phyloP scores from a whole-genome alignment of 2,113 vertebrate species.

The Acinonyx jubatus region DNA sequence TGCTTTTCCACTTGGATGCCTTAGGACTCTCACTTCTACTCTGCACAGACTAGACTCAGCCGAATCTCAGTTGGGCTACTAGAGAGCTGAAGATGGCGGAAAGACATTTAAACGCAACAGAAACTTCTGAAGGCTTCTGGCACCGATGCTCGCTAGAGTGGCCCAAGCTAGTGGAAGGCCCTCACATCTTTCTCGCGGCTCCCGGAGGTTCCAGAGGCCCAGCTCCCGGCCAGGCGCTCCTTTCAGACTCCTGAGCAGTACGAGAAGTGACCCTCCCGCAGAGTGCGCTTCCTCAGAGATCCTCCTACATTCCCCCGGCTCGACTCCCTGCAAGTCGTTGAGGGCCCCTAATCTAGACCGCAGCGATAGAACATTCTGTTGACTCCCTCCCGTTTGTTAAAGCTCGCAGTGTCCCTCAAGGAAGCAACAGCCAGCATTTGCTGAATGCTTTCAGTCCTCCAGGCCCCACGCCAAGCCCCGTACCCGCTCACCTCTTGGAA shows the following conservation, averaged over 20 bases:
- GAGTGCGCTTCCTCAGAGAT: no score
- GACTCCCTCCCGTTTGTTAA: neutral
- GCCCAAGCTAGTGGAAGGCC: neutral
- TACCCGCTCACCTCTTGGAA: fast-evolving
- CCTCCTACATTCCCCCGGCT: neutral
- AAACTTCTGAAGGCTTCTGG: neutral
- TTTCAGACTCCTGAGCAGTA: neutral
- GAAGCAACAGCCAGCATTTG: neutral
- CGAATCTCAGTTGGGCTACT: neutral
- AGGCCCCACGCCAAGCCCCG: neutral
- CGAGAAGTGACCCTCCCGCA: neutral
- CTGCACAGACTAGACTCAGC: neutral
- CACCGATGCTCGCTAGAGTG: fast-evolving
- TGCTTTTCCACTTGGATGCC: neutral
- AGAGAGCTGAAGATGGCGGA: neutral
- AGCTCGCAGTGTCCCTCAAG: neutral
- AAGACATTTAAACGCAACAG: neutral
- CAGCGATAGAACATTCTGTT: fast-evolving
- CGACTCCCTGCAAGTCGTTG: neutral
- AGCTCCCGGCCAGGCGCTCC: neutral
- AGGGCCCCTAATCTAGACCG: neutral
- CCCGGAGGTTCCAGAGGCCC: neutral
- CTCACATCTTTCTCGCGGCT: neutral
- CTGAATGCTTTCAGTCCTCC: neutral
- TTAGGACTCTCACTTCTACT: conserved; percentile 36